Base-by-base conservation (phyloP, 2,797 vertebrate species). In the Cryptoblepharus egeriae region DNA sequence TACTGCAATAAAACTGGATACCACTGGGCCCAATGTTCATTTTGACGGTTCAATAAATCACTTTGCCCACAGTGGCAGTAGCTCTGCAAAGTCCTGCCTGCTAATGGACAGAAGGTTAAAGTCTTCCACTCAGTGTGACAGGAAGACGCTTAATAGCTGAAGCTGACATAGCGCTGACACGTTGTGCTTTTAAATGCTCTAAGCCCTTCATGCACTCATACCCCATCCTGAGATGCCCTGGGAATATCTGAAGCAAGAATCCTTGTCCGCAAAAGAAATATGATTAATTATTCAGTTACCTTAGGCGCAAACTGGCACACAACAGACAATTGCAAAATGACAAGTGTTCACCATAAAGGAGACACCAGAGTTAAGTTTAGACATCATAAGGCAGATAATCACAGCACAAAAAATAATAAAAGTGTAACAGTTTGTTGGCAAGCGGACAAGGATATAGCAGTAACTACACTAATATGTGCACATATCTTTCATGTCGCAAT, bases 251-350 rank as follows among this genome's bases (percentile, higher is more conserved):
- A 73, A 83, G 39, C 42, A 88, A 90, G 37, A 60, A 30, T 65
- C 83, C 82, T 85, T 70, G 76, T 82, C 85, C 77, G 5, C 64
- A 89, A 92, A 92, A 75, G 61, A 92, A 80, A 88, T 45, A 6
- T 32, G 28, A 85, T 91, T 87, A 24, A 87, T 89, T 85, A 82
- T 88, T 87, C 84, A 87, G 55, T 15, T 1, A 39, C 30, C 63
- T 37, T 74, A 86, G 60, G 71, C 82, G 32, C 70, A 28, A n/a
- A 0, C 0, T 69, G 85, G 85, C 77, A 75, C 76, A 81, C 88
- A 63, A 74, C 70, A 82, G 60, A 37, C 79, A 75, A 81, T 42
- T 86, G 71, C 30, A 74, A 79, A 79, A 63, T 85, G 86, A 71
- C 71, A 74, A 65, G 8, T 67, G 32, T 65, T 55, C 87, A 79